A percentile compares a stretch with the other conserved stretches of the same genome.
These are phyloP conservation scores for Passer domesticus DNA, from an alignment of 2,113 vertebrate species.

Conservation along the genomic window DNA sequence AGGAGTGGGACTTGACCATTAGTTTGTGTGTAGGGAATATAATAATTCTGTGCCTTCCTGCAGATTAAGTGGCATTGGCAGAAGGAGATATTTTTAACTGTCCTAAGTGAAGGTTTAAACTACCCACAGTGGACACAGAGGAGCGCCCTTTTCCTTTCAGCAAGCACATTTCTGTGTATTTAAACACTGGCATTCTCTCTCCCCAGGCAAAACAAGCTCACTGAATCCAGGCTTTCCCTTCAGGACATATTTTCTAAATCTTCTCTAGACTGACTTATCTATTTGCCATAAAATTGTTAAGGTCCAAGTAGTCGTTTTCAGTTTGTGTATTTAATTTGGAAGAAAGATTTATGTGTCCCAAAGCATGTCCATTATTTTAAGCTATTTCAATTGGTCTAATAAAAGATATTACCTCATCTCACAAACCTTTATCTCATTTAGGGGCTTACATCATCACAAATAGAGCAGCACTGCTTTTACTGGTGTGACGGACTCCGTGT, in stretches of 20 bases:
- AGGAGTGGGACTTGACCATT: not conserved
- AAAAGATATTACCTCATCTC: not conserved
- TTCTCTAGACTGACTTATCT: not conserved
- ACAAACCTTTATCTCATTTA: not conserved
- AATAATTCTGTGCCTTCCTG: not conserved
- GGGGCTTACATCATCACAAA: not conserved
- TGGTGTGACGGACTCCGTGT: fast-evolving
- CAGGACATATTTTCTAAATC: not conserved
- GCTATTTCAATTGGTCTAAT: not conserved
- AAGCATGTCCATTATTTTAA: not conserved
- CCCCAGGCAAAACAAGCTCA: not conserved
- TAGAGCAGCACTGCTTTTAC: not conserved
- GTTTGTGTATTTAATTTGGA: not conserved
- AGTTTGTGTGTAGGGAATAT: not conserved
- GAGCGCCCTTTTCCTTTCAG: not conserved
- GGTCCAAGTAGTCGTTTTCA: not conserved
- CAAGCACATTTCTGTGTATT: not conserved
- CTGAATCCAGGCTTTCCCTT: not conserved
- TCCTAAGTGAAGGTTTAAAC: not conserved
- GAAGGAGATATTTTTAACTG: not conserved
- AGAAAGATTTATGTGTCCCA: not conserved
- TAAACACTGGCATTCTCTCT: not conserved
- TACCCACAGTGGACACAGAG: not conserved
- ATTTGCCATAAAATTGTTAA: not conserved
- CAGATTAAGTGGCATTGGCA: not conserved